phyloP scores from a whole-genome alignment of 2,113 vertebrate species.

The Micronisus gabar region DNA sequence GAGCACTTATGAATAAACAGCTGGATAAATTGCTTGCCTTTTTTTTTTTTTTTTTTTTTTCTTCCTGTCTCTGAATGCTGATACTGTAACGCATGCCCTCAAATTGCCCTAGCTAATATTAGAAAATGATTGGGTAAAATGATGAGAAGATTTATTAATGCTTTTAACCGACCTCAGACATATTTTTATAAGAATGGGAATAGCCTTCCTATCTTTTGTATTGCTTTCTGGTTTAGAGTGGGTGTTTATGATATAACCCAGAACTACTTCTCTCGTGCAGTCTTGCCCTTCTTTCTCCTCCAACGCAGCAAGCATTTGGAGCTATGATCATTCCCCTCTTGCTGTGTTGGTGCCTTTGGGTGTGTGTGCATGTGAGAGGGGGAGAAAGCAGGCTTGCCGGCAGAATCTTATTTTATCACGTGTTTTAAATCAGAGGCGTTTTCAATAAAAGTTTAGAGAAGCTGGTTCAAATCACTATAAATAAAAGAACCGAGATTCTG shows the following conservation, averaged over 20 bases:
- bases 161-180: background rate
- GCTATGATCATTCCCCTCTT: background rate
- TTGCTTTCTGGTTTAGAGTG: background rate
- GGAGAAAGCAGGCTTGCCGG: background rate
- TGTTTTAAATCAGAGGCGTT: background rate
- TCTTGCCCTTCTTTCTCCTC: background rate
- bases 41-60: too few species aligned
- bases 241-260: background rate
- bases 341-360: background rate
- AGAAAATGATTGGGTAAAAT: background rate
- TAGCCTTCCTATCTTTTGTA: background rate
- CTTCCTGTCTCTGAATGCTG: background rate
- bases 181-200: background rate
- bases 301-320: background rate
- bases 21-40: background rate
- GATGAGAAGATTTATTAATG: background rate
- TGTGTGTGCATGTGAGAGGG: background rate
- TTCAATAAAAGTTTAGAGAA: slow-evolving; percentile 25
- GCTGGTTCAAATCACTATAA: background rate
- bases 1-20: background rate
- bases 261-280: background rate
- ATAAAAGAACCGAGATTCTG: background rate
- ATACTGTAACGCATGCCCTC: background rate
- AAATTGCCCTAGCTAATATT: background rate
- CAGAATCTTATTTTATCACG: background rate